Evolutionary conservation across 2,888 invertebrate species (phyloP).

Genomic region (Lycia hirtaria): DNA sequence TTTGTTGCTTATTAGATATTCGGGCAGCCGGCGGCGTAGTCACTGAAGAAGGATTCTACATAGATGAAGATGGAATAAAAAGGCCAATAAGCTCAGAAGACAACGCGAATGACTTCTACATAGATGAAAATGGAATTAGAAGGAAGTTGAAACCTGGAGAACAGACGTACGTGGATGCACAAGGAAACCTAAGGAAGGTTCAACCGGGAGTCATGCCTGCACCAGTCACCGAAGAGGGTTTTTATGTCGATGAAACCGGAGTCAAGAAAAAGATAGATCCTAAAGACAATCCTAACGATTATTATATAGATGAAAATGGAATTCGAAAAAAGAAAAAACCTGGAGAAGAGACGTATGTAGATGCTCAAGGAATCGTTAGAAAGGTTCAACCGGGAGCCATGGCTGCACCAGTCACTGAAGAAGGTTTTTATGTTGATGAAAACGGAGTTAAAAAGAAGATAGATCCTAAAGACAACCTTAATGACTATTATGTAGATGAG

Average conservation of each 20-base stretch:
- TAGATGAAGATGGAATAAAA: background rate
- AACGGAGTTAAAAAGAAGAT: background rate
- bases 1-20: background rate
- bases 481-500: background rate
- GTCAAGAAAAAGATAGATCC: background rate
- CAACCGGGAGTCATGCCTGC: background rate
- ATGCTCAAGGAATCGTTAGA: background rate
- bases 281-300: background rate
- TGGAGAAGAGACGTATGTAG: background rate
- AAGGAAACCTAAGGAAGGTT: background rate
- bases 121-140: constrained; percentile 3
- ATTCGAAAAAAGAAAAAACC: background rate
- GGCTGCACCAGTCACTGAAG: background rate
- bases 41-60: background rate
- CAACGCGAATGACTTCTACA: background rate
- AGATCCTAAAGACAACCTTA: background rate
- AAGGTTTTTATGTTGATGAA: background rate
- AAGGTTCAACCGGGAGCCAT: background rate
- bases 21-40: background rate
- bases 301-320: constrained; percentile 21
- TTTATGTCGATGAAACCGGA: constrained; percentile 3
- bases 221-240: background rate
- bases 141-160: constrained; percentile 6
- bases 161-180: constrained; percentile 1
- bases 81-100: background rate